phyloP scores from a whole-genome alignment of 2,113 vertebrate genomes.

The Gymnocephalus cernua region DNA sequence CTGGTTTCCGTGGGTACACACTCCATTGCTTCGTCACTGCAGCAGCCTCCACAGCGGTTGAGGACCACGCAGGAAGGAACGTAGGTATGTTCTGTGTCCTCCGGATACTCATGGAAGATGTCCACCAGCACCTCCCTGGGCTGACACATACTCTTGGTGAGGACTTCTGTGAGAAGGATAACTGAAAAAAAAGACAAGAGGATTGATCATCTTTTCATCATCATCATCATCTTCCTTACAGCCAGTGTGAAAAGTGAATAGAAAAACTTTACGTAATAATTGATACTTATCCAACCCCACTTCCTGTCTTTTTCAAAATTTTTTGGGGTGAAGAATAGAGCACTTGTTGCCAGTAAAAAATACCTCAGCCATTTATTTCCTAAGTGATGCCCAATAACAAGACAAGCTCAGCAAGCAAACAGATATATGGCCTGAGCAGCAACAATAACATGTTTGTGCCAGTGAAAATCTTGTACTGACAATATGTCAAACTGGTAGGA shows the following conservation, averaged over 20 bases:
- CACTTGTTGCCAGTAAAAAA: neutral
- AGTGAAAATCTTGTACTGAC: neutral
- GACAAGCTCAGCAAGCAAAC: neutral
- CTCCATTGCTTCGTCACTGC: slow-evolving; percentile 91
- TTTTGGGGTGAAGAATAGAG: neutral
- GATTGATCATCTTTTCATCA: neutral
- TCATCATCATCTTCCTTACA: neutral
- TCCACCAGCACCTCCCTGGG: slow-evolving; percentile 92
- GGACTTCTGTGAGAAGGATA: slow-evolving; percentile 89
- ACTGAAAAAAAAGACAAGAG: slow-evolving; percentile 79
- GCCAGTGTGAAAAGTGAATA: neutral
- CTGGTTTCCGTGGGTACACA: slow-evolving; percentile 89
- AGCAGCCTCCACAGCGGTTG: slow-evolving; percentile 93
- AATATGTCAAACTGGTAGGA: neutral
- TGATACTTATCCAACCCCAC: neutral
- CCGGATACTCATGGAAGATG: slow-evolving; percentile 92
- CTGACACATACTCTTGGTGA: slow-evolving; percentile 89
- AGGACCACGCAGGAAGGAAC: slow-evolving; percentile 93
- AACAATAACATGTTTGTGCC: neutral
- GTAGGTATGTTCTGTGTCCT: slow-evolving; percentile 92
- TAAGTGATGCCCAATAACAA: neutral
- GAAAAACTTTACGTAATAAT: neutral
- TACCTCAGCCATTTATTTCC: too few relatives aligned
- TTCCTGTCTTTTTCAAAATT: too few relatives aligned
- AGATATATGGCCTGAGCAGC: neutral